These are phyloP conservation scores for Fistularia tabacaria DNA, from an alignment of 2,797 vertebrate genomes.

Conservation along the genomic window DNA sequence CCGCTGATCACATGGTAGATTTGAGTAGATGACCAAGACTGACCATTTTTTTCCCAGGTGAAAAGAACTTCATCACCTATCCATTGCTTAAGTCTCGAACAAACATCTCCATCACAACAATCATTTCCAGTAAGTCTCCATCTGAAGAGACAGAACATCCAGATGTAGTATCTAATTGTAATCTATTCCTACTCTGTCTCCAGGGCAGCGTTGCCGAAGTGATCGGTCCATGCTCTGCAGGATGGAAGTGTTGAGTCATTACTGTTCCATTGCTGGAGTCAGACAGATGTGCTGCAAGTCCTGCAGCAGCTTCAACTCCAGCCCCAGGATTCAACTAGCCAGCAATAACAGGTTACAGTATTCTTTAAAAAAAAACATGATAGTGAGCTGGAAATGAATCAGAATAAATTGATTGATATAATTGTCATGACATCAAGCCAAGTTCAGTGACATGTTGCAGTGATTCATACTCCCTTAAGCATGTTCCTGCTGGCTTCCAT, in stretches of 20 bases:
- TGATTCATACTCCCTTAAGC: too few species aligned
- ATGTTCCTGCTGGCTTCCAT: too few species aligned
- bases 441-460: too few species aligned
- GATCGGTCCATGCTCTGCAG: constrained; percentile 92
- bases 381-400: too few species aligned
- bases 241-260: constrained; percentile 85
- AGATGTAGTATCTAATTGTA: background rate
- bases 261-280: constrained; percentile 86
- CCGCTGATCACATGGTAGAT: background rate
- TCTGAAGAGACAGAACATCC: too few species aligned
- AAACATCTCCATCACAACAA: constrained; percentile 79
- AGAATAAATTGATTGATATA: too few species aligned
- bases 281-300: constrained; percentile 91
- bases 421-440: too few species aligned
- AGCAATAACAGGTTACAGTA: constrained; percentile 30
- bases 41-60: constrained; percentile 54
- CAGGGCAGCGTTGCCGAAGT: constrained; percentile 86
- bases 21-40: background rate
- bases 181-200: constrained; percentile 16
- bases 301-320: constrained; percentile 70
- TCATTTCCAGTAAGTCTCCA: constrained; percentile 83
- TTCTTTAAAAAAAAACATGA: background rate
- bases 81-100: constrained; percentile 88
- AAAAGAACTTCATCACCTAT: constrained; percentile 86
- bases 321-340: background rate